phyloP scores from a whole-genome alignment of 2,113 vertebrate genomes.

The Dipodomys merriami region DNA sequence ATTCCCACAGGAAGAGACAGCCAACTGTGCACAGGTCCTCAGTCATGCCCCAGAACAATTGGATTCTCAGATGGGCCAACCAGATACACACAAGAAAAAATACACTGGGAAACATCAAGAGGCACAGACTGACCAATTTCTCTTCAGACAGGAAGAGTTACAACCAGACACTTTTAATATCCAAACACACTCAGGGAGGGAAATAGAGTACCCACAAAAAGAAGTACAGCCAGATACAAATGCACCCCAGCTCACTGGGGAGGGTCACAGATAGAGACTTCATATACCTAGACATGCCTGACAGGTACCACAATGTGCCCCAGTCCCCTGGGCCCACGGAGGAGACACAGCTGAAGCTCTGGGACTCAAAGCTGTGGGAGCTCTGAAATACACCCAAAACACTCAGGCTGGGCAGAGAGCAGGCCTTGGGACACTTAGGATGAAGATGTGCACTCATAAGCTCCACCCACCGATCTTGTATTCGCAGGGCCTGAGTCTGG shows the following conservation, averaged over 20 bases:
- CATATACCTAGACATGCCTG: background rate
- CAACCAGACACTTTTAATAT: background rate
- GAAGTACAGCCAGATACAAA: background rate
- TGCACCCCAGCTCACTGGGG: background rate
- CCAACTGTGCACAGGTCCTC: background rate
- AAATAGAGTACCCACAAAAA: background rate
- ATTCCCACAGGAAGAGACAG: background rate
- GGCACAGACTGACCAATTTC: background rate
- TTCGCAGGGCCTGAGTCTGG: constrained; percentile 93
- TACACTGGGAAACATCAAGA: background rate
- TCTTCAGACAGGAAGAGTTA: background rate
- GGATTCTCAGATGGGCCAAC: background rate
- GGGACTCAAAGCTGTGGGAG: background rate
- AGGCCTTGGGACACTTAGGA: background rate
- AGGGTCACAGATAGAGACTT: background rate
- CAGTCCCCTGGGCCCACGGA: background rate
- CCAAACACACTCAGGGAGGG: background rate
- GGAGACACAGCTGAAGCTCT: background rate
- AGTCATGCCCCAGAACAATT: background rate
- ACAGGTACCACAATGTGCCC: background rate
- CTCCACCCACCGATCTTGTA: constrained; percentile 92
- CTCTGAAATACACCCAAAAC: background rate
- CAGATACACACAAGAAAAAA: background rate
- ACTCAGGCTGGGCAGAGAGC: background rate
- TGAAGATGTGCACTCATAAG: background rate